Conservation (phyloP, 2,888 invertebrate species). For the Pandemis corylana region DNA sequence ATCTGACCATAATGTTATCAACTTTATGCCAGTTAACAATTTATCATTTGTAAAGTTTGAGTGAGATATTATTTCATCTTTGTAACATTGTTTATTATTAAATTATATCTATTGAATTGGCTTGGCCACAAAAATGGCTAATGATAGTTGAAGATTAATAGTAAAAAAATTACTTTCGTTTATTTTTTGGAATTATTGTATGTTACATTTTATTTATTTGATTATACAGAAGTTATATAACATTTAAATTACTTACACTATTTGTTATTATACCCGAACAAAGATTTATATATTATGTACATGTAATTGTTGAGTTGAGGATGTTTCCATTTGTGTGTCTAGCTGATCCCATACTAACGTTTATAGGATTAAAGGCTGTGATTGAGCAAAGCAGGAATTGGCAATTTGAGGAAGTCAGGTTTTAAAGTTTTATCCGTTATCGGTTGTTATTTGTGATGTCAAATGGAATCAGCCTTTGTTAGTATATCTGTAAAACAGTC, state of each 20-base stretch:
- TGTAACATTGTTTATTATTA: background rate
- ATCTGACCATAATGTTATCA: conserved; percentile 24
- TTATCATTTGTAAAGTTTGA: conserved; percentile 12
- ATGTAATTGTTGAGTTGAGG: conserved; percentile 9
- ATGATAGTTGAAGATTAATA: conserved; percentile 21
- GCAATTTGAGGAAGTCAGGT: conserved; percentile 5
- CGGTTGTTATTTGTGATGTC: conserved; percentile 7
- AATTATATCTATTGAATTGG: background rate
- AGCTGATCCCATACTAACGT: conserved; percentile 13
- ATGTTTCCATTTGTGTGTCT: conserved; percentile 28
- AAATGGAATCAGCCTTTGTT: conserved; percentile 20
- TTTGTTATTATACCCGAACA: conserved; percentile 25
- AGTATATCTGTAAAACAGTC: conserved; percentile 29
- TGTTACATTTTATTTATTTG: conserved; percentile 27
- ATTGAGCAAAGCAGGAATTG: background rate
- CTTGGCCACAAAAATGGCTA: conserved; percentile 7
- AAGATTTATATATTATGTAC: conserved; percentile 23
- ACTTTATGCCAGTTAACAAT: conserved; percentile 12
- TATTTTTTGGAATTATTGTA: conserved; percentile 15
- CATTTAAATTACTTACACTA: conserved; percentile 16
- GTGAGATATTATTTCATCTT: conserved; percentile 10
- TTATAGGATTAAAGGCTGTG: conserved; percentile 18
- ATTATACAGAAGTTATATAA: conserved; percentile 25
- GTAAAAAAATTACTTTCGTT: conserved; percentile 22
- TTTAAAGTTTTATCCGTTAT: background rate